Conservation (phyloP, 2,888 invertebrate genomes). For the Tinea semifulvella region DNA sequence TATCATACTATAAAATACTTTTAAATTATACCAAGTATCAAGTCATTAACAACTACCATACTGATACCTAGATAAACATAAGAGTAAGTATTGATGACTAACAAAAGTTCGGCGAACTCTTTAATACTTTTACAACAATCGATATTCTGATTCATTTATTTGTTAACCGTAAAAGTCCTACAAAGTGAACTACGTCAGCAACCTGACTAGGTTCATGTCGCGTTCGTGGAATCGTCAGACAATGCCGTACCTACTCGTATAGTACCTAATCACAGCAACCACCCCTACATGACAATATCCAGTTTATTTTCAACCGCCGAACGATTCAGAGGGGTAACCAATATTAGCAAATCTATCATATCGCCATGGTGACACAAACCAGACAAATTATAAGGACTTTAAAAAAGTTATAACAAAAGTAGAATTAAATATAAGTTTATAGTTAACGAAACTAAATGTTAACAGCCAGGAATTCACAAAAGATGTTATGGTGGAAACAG, state of each 20-base stretch:
- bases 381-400: background rate
- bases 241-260: slow-evolving; percentile 32
- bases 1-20: too few species aligned
- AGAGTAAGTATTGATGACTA: too few species aligned
- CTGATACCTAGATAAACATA: too few species aligned
- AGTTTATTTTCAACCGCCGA: slow-evolving; percentile 48
- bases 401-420: background rate
- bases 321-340: slow-evolving; percentile 32
- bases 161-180: slow-evolving; percentile 1
- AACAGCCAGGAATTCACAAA: slow-evolving; percentile 21
- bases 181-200: slow-evolving; percentile 36
- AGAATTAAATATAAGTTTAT: too few species aligned
- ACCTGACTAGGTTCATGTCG: slow-evolving; percentile 38
- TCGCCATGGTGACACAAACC: slow-evolving; percentile 43
- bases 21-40: too few species aligned
- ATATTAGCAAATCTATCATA: slow-evolving; percentile 25
- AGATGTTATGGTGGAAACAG: slow-evolving; percentile 65
- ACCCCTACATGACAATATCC: slow-evolving; percentile 40
- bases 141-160: slow-evolving; percentile 6
- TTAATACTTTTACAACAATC: background rate
- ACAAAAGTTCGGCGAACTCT: slow-evolving; percentile 3
- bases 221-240: slow-evolving; percentile 41
- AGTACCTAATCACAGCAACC: slow-evolving; percentile 34
- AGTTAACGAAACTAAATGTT: slow-evolving; percentile 16
- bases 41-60: too few species aligned